Percentiles rank a stretch among this genome's conserved stretches.
Conservation (phyloP, 2,797 vertebrate species). For the Crypturellus tataupa region DNA sequence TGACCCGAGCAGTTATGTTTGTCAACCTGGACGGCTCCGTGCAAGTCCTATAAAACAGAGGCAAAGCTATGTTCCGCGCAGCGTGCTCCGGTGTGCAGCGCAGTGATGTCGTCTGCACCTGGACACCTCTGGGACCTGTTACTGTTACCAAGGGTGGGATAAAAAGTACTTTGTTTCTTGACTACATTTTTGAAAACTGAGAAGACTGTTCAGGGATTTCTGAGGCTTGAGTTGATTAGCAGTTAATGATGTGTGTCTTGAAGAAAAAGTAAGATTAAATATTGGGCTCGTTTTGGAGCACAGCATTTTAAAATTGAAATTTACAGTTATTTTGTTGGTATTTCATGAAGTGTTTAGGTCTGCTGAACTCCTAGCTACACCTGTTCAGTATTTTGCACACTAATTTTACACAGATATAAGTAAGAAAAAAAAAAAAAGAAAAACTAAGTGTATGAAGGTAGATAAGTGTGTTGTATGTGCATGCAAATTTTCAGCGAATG, state of each 20-base stretch:
- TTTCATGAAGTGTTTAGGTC: slow-evolving; percentile 71
- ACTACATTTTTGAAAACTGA: slow-evolving; percentile 79
- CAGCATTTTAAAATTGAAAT: slow-evolving; percentile 60
- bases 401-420: slow-evolving; percentile 64
- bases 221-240: slow-evolving; percentile 81
- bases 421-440: not conserved
- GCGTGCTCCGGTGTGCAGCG: not conserved
- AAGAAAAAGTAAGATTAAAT: slow-evolving; percentile 69
- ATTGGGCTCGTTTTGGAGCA: slow-evolving; percentile 28
- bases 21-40: slow-evolving; percentile 45
- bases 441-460: not conserved
- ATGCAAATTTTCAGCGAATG: not conserved
- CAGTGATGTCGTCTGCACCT: slow-evolving; percentile 74
- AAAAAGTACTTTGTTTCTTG: slow-evolving; percentile 75
- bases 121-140: slow-evolving; percentile 69
- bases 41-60: slow-evolving; percentile 47
- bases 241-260: slow-evolving; percentile 80
- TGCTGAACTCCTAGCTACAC: slow-evolving; percentile 50
- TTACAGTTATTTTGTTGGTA: slow-evolving; percentile 67
- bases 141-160: slow-evolving; percentile 64
- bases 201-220: slow-evolving; percentile 76
- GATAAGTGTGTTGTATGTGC: not conserved
- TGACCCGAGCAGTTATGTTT: slow-evolving; percentile 12
- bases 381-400: slow-evolving; percentile 55
- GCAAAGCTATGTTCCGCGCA: not conserved